A percentile compares a stretch with the other conserved stretches of the same genome.
Evolutionary conservation across 1,140 invertebrate genomes (phyloP).

Genomic region (Drosophila subobscura): DNA sequence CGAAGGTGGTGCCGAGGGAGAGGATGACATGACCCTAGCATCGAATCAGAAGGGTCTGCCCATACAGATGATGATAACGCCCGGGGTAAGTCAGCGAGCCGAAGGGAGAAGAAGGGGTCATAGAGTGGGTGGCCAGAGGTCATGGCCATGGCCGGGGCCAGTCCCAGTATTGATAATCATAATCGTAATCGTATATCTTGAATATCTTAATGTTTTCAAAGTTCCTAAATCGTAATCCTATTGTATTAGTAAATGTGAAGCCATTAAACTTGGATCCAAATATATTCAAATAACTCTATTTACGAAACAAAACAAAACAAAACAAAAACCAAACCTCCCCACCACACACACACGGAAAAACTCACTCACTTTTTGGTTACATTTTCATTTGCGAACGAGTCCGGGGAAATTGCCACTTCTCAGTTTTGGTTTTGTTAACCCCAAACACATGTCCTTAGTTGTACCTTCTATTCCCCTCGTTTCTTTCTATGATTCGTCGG

Average conservation of each 20-base stretch:
- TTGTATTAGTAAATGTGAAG: conserved; percentile 79
- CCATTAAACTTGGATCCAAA: conserved; percentile 74
- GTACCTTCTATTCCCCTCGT: conserved; percentile 3
- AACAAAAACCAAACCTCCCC: too few species aligned
- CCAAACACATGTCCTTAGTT: conserved; percentile 2
- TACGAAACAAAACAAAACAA: conserved; percentile 1
- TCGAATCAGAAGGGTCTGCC: conserved; percentile 68
- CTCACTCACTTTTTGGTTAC: conserved; percentile 14
- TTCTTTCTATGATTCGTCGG: conserved; percentile 4
- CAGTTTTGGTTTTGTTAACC: conserved; percentile 7
- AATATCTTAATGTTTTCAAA: conserved; percentile 81
- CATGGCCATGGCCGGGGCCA: background rate
- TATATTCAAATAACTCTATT: conserved; percentile 57
- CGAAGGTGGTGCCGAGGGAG: conserved; percentile 26
- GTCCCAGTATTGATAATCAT: conserved; percentile 32
- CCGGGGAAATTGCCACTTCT: conserved; percentile 13
- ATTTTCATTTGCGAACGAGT: conserved; percentile 30
- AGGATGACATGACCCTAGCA: conserved; percentile 60
- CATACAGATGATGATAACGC: conserved; percentile 83
- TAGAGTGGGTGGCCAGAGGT: too few species aligned
- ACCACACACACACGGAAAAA: too few species aligned
- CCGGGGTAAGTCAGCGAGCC: conserved; percentile 77
- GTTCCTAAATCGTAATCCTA: conserved; percentile 71
- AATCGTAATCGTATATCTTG: conserved; percentile 60
- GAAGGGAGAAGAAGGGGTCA: background rate